phyloP scores from a whole-genome alignment of 1,140 invertebrate genomes.

The Arctopsyche grandis region DNA sequence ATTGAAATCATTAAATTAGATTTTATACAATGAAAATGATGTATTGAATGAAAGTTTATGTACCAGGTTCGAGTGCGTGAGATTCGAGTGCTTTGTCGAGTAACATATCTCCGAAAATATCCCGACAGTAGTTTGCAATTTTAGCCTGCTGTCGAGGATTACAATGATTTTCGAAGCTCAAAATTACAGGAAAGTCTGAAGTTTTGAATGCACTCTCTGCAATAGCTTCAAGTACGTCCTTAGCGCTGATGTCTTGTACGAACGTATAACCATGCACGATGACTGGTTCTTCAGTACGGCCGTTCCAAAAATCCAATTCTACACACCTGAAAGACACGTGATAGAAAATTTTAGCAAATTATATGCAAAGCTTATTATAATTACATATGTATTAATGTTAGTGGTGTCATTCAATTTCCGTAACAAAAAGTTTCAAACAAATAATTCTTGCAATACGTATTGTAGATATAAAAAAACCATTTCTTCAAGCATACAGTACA shows the following conservation, averaged over 20 bases:
- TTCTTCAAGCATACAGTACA: no score
- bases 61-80: slow-evolving; percentile 78
- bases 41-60: slow-evolving; percentile 24
- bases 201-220: slow-evolving; percentile 98
- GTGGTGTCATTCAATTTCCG: no score
- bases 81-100: slow-evolving; percentile 88
- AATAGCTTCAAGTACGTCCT: slow-evolving; percentile 96
- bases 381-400: no score
- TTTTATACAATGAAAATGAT: no score
- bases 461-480: neutral
- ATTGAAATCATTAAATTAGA: slow-evolving; percentile 14
- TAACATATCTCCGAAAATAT: slow-evolving; percentile 95
- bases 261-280: slow-evolving; percentile 98
- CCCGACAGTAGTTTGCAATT: slow-evolving; percentile 95
- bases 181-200: slow-evolving; percentile 93
- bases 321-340: slow-evolving; percentile 74
- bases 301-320: slow-evolving; percentile 98
- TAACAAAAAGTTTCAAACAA: no score
- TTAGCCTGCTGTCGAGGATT: slow-evolving; percentile 96
- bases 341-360: neutral
- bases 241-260: slow-evolving; percentile 94
- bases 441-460: neutral
- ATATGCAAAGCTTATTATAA: neutral
- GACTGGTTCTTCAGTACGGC: slow-evolving; percentile 91
- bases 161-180: slow-evolving; percentile 99